These are phyloP conservation scores for Leptobrachium leishanense DNA, from an alignment of 2,113 vertebrate genomes.

Conservation along the genomic window DNA sequence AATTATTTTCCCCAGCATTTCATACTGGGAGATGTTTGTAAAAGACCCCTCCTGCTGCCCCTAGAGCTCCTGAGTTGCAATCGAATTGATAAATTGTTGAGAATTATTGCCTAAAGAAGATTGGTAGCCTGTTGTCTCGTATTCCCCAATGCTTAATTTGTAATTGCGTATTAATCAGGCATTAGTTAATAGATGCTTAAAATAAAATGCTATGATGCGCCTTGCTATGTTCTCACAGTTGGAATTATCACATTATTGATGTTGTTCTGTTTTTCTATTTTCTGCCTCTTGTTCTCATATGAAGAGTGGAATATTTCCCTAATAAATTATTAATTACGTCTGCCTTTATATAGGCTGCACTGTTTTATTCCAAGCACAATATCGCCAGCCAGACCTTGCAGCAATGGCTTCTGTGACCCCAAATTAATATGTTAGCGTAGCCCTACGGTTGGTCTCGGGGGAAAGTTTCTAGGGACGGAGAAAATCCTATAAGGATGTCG, in stretches of 20 bases:
- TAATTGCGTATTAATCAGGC: constrained; percentile 79
- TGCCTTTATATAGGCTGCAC: constrained; percentile 63
- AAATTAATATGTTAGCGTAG: constrained; percentile 30
- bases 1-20: neutral
- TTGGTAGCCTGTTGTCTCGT: constrained; percentile 21
- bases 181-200: constrained; percentile 75
- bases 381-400: constrained; percentile 62
- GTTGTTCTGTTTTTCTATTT: constrained; percentile 47
- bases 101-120: constrained; percentile 15
- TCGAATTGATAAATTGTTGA: constrained; percentile 12
- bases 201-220: constrained; percentile 73
- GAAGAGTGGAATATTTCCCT: constrained; percentile 54
- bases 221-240: constrained; percentile 66
- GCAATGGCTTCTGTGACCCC: constrained; percentile 55
- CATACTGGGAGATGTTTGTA: neutral
- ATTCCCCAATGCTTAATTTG: constrained; percentile 50
- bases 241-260: constrained; percentile 69
- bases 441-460: constrained; percentile 9
- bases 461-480: constrained; percentile 20
- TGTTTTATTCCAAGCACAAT: constrained; percentile 58
- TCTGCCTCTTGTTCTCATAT: constrained; percentile 46
- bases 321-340: constrained; percentile 68
- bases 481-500: constrained; percentile 12
- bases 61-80: neutral
- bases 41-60: neutral